Conservation (phyloP, 2,797 vertebrate genomes). For the Ctenopoma kingsleyae region DNA sequence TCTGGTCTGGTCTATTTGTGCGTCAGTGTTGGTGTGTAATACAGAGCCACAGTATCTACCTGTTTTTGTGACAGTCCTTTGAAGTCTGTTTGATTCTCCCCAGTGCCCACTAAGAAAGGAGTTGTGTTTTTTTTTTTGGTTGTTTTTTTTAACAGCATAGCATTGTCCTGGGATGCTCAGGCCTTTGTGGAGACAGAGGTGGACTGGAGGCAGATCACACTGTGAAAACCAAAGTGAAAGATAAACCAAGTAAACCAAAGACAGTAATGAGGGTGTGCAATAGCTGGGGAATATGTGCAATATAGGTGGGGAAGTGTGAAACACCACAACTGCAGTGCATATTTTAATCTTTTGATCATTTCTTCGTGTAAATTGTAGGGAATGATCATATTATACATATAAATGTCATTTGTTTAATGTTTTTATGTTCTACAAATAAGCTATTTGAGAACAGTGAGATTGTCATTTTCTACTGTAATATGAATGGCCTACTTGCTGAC, state of each 20-base stretch:
- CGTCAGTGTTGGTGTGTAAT: conserved; percentile 35
- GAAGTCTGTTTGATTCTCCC: conserved; percentile 81
- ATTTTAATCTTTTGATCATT: conserved; percentile 14
- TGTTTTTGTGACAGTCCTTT: conserved; percentile 80
- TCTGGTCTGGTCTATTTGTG: conserved; percentile 25
- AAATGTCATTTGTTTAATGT: background rate
- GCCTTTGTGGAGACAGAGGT: conserved; percentile 48
- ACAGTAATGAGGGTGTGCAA: conserved; percentile 69
- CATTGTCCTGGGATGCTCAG: conserved; percentile 77
- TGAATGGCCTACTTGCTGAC: background rate
- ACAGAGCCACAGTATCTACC: conserved; percentile 68
- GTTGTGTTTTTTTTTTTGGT: conserved; percentile 75
- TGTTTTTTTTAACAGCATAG: conserved; percentile 58
- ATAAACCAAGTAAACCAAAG: conserved; percentile 53
- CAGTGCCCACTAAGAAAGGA: conserved; percentile 73
- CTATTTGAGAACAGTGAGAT: background rate
- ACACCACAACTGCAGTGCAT: conserved; percentile 24
- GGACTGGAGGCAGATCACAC: conserved; percentile 20
- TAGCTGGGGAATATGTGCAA: conserved; percentile 66
- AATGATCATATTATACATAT: conserved; percentile 13
- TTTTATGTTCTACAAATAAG: background rate
- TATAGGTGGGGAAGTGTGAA: conserved; percentile 53
- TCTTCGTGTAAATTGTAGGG: conserved; percentile 23
- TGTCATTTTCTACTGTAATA: background rate
- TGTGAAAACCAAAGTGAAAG: conserved; percentile 36